Base-by-base conservation (phyloP, 2,888 invertebrate species). In the Chloromyia formosa region DNA sequence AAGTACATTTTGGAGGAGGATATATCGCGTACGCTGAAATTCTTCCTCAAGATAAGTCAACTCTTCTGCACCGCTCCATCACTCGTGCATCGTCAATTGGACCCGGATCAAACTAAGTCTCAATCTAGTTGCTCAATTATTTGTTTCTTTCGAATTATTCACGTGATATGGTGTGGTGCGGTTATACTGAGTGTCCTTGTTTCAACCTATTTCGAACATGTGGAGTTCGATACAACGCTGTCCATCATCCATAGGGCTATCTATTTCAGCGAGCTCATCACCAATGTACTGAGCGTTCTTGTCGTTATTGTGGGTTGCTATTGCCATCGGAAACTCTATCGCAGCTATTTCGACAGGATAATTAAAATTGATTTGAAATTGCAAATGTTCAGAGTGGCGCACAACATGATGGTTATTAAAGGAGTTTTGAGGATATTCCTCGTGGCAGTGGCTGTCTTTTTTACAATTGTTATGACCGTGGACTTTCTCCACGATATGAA, bases 231-330 rank as follows among this genome's bases (percentile, higher is more conserved):
- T 71, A 10, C 18, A 1, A 54, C 22, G 5, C 60, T 74, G 61
- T 54, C 74, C 12, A 54, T 61, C 14, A 61, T 71, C 7, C 58
- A 74, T 40, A 69, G 66, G 12, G 69, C 69, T 12, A 49, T 74
- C 10, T 74, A 74, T 27, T 61, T 60, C 35, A 69, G 74, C 61
- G 74, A 74, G 61, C 61, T 69, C 40, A 74, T 74, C 40, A 61
- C 74, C 35, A 74, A 74, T 54, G n/a, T 16, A 35, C 16, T 71
- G 23, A 69, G 69, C 42, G 69, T 74, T 42, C 1, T 40, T 3
- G 62, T 74, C n/a, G 61, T 53, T 0, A 61, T 61, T 0, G n/a
- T 74, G 40, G 74, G 74, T 53, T 74, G 74, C 62, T 71, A 74
- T 40, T 23, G 45, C 18, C 23, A 69, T 7, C 45, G 62, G n/a